A percentile compares a stretch with the other conserved stretches of the same genome.
phyloP scores from a whole-genome alignment of 2,888 invertebrate genomes.

The Spodoptera exigua region DNA sequence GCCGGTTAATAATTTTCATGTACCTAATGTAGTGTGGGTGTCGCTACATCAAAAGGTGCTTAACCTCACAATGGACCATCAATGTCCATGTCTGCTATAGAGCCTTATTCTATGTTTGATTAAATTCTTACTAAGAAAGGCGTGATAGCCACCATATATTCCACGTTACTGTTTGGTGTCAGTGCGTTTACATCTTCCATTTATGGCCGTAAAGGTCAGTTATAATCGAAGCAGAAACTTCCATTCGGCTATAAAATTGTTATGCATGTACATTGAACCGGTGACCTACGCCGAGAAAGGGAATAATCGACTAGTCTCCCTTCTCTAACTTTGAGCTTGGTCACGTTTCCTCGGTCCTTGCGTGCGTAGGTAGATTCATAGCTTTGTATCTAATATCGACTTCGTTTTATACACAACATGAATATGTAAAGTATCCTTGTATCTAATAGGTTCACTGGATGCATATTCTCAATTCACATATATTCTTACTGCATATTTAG shows the following conservation, averaged over 20 bases:
- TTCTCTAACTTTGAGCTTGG: conserved; percentile 42
- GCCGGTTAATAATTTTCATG: too few relatives aligned
- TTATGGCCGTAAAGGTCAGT: conserved; percentile 27
- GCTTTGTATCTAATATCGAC: too few relatives aligned
- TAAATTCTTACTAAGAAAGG: conserved; percentile 11
- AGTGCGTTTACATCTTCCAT: conserved; percentile 22
- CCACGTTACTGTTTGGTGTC: conserved; percentile 10
- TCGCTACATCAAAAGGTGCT: conserved; percentile 35
- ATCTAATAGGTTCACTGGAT: too few relatives aligned
- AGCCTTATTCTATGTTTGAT: conserved; percentile 1
- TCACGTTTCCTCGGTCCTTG: conserved; percentile 45
- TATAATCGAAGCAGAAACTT: conserved; percentile 45
- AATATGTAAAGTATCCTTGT: too few relatives aligned
- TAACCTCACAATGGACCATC: conserved; percentile 34
- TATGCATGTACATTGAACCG: conserved; percentile 42
- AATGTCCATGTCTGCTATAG: conserved; percentile 5
- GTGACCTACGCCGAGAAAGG: conserved; percentile 54
- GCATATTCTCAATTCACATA: too few relatives aligned
- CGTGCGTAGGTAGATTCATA: conserved; percentile 9
- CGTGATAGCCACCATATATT: conserved; percentile 11
- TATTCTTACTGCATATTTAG: too few relatives aligned
- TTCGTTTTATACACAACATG: too few relatives aligned
- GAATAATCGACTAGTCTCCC: conserved; percentile 51
- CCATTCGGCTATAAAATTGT: conserved; percentile 34
- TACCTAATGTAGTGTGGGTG: conserved; percentile 24